phyloP scores from a whole-genome alignment of 2,113 vertebrate species.

The Xyliphius kryptos region DNA sequence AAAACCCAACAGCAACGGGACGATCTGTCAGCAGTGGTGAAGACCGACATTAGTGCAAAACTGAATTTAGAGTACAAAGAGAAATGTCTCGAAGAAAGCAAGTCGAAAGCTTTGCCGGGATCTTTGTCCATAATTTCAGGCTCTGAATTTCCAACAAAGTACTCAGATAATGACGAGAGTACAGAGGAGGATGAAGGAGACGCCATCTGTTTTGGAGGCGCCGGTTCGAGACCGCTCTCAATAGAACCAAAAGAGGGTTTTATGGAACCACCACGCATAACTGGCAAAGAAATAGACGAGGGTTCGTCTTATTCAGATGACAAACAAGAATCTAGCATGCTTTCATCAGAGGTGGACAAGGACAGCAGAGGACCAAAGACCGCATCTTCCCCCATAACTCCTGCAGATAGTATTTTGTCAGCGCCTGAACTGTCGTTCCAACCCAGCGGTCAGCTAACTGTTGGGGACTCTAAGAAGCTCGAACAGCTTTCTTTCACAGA shows the following conservation, averaged over 20 bases:
- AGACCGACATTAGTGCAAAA: slow-evolving; percentile 38
- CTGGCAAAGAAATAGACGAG: slow-evolving; percentile 53
- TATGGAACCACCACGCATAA: slow-evolving; percentile 40
- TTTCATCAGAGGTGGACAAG: slow-evolving; percentile 36
- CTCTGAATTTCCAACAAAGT: slow-evolving; percentile 53
- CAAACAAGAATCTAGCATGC: slow-evolving; percentile 40
- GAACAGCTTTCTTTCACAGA: slow-evolving; percentile 36
- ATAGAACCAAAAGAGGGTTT: slow-evolving; percentile 53
- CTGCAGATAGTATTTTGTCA: slow-evolving; percentile 34
- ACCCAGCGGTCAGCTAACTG: slow-evolving; percentile 43
- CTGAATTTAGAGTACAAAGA: slow-evolving; percentile 45
- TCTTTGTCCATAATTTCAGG: neutral
- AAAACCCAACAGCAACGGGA: slow-evolving; percentile 16
- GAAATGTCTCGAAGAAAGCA: slow-evolving; percentile 31
- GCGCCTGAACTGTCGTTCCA: neutral
- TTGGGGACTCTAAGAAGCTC: slow-evolving; percentile 41
- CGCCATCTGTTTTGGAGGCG: slow-evolving; percentile 55
- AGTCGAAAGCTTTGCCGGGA: slow-evolving; percentile 9
- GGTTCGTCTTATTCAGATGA: slow-evolving; percentile 50
- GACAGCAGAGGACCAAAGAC: slow-evolving; percentile 38
- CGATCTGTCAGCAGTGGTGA: slow-evolving; percentile 21
- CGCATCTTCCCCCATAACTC: slow-evolving; percentile 27
- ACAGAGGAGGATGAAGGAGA: slow-evolving; percentile 58
- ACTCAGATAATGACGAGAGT: slow-evolving; percentile 64
- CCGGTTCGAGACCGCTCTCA: slow-evolving; percentile 53